phyloP scores from a whole-genome alignment of 2,888 invertebrate genomes.

The Idaea aversata region DNA sequence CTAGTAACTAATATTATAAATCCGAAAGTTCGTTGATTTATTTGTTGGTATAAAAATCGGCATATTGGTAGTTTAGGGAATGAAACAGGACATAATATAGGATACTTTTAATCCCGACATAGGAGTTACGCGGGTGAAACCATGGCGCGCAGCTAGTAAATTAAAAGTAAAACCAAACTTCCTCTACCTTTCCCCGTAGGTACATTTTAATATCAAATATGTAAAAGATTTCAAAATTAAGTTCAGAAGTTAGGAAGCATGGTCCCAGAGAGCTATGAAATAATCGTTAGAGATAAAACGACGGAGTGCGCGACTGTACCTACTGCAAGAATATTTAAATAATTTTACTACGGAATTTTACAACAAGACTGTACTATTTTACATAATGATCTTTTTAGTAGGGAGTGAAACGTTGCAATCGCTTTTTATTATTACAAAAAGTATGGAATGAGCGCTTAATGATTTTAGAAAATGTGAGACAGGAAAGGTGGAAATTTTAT shows the following conservation, averaged over 20 bases:
- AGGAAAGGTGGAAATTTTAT: neutral
- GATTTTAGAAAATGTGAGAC: neutral
- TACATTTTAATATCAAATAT: slow-evolving; percentile 17
- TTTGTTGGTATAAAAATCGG: too few species aligned
- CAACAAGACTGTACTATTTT: slow-evolving; percentile 11
- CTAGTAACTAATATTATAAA: too few species aligned
- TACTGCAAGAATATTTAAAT: slow-evolving; percentile 26
- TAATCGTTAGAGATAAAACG: slow-evolving; percentile 45
- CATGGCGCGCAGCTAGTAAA: too few species aligned
- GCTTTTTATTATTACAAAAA: slow-evolving; percentile 14
- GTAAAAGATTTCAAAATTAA: slow-evolving; percentile 15
- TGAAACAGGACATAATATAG: too few species aligned
- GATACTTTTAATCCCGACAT: too few species aligned
- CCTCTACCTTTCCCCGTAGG: slow-evolving; percentile 4
- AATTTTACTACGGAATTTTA: slow-evolving; percentile 22
- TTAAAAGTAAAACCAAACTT: slow-evolving; percentile 10
- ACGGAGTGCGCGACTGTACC: slow-evolving; percentile 16
- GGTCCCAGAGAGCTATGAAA: slow-evolving; percentile 39
- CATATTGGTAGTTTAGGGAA: too few species aligned
- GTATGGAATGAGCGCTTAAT: neutral
- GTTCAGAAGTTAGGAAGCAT: neutral
- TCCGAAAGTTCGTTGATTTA: too few species aligned
- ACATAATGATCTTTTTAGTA: slow-evolving; percentile 3
- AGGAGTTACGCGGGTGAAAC: too few species aligned
- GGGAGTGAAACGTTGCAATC: slow-evolving; percentile 4